Evolutionary conservation across 2,113 vertebrate genomes (phyloP), one percentile per base, ranked within the genome.

Genomic region (Toxostoma redivivum): DNA sequence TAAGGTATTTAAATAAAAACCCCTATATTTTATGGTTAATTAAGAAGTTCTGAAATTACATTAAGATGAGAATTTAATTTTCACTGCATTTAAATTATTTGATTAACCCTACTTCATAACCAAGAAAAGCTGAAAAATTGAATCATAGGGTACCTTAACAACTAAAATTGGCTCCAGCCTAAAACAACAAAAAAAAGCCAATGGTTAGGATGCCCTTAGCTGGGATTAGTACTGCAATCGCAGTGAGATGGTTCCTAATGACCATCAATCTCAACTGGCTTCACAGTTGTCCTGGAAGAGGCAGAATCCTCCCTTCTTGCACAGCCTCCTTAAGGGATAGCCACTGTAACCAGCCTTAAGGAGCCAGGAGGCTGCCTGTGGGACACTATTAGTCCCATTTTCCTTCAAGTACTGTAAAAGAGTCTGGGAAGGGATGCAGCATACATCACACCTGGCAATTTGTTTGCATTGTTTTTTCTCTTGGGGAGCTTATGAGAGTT

Each of bases 61-160:
- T 22, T 44, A 72, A 45, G 15, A 48, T 47, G 4, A 79, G 5
- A 57, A 58, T 33, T 18, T 72, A 0, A n/a, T 54, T 88, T 93
- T 71, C 18, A 31, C 51, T 70, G 10, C 5, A 22, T 79, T 92
- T 66, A 35, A 67, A 67, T 45, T 0, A 19, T 88, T 51, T 50
- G 12, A 35, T 25, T 42, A 81, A 71, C 8, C 9, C 4, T 66
- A 66, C 21, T 62, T 78, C n/a, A 53, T 42, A 67, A 48, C 2
- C 3, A 76, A 67, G 33, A 82, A 66, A 48, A 84, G 1, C 15
- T 53, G 81, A 20, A 78, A 81, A 81, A 42, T 12, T 62, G 4
- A 35, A 62, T 38, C 0, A 0, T 30, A 65, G 4, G 6, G 5
- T 62, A 73, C 9, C 9, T 38, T 48, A 81, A 48, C 9, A 60